Evolutionary conservation across 92 coral and sea anemone species (phyloP), one percentile per base, ranked within the genome.

Genomic region (Palythoa caribaeorum): DNA sequence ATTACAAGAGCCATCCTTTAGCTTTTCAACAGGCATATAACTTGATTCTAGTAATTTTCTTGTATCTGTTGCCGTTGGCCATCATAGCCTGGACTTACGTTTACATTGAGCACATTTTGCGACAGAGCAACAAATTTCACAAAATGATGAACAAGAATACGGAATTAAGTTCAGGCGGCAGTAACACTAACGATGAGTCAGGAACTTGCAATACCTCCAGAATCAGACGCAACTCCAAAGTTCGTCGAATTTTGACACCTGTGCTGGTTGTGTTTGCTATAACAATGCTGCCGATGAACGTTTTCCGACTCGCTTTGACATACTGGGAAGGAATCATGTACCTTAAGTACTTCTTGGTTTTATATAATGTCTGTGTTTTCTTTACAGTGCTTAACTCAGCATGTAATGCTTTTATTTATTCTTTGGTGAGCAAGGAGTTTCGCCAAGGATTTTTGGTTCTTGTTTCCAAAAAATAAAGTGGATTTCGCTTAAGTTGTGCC

Each of bases 201-300:
- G 65, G 20, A 51, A 40, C 20, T 21, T 48, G 60, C 76, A 66
- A 81, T 20, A 48, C 79, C 62, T 87, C 90, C 19, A 84, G 96
- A 78, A 57, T 96, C 51, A 92, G 78, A 53, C 96, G 94, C 52
- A 96, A 96, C 86, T 80, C 94, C 12, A 93, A 89, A 71, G 97
- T 96, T 13, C 90, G 90, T 57, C 93, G 94, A 71, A 80, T 96
- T 38, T 92, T 96, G 1, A 95, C 99, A 10, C 99, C 99, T 1
- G 94, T 96, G 13, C 94, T 96, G 5, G 52, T 93, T 16, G 94
- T 95, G 5, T 96, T 96, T 72, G 88, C 95, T 17, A 79, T 96
- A 36, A 95, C 98, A 1, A 95, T 95, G 98, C 83, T 96, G 1
- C 99, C 99, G 1, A 71, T 92, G 44, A 95, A 93, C 50, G 83